Evolutionary conservation across 2,113 vertebrate genomes (phyloP).

Genomic region (Lota lota): DNA sequence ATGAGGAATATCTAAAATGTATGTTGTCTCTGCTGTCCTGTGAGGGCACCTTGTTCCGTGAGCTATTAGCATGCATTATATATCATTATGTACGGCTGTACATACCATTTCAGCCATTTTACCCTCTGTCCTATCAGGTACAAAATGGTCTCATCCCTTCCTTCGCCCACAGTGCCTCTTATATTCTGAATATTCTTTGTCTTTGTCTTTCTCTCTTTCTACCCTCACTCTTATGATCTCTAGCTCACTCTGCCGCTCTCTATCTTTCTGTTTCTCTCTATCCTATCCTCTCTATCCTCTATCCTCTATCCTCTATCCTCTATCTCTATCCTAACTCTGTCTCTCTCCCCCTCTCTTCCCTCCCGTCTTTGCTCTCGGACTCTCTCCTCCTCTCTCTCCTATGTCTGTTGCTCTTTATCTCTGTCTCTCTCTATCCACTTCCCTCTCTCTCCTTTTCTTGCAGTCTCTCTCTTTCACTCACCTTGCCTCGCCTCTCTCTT

Average conservation of each 20-base stretch:
- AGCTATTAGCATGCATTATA: no score
- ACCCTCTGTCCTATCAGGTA: conserved; percentile 21
- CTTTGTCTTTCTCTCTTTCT: conserved; percentile 11
- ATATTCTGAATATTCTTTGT: conserved; percentile 54
- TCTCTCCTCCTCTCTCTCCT: conserved; percentile 26
- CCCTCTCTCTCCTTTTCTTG: background rate
- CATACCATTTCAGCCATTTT: conserved; percentile 22
- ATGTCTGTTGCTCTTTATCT: conserved; percentile 9
- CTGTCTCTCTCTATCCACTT: background rate
- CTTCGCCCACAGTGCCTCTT: conserved; percentile 8
- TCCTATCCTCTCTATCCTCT: conserved; percentile 41
- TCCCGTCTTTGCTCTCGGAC: conserved; percentile 31
- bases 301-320: conserved; percentile 42
- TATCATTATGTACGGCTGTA: background rate
- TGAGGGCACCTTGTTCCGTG: no score
- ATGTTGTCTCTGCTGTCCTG: no score
- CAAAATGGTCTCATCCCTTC: no score
- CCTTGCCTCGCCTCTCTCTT: background rate
- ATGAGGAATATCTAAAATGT: no score
- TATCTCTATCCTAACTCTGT: no score
- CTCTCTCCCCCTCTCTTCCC: conserved; percentile 40
- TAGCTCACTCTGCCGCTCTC: background rate
- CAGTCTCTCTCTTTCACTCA: background rate
- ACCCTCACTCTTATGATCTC: conserved; percentile 19
- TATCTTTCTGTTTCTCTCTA: no score